Evolutionary conservation across 2,797 vertebrate genomes (phyloP).

Genomic region (Cyprinodon diabolis): DNA sequence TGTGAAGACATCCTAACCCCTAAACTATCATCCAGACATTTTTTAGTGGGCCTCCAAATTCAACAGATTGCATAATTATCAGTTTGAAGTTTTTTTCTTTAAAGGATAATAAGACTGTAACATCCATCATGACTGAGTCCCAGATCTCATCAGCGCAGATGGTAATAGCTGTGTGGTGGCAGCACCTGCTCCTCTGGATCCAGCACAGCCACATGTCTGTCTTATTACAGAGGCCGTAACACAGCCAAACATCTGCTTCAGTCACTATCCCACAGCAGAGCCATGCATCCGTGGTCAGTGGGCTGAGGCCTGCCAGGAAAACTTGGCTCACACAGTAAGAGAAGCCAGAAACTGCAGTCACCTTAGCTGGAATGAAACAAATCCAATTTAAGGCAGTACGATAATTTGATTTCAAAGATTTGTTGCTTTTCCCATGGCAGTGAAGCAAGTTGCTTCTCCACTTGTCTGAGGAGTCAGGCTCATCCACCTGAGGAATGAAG

Average conservation of each 20-base stretch:
- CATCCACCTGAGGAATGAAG: conserved; percentile 42
- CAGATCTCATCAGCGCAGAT: conserved; percentile 65
- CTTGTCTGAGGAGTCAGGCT: conserved; percentile 24
- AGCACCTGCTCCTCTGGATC: conserved; percentile 71
- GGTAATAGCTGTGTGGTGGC: conserved; percentile 58
- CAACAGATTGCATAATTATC: conserved; percentile 36
- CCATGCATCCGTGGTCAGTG: conserved; percentile 46
- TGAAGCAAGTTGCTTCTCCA: conserved; percentile 20
- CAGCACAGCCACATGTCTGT: conserved; percentile 58
- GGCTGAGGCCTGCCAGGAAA: conserved; percentile 39
- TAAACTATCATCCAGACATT: neutral
- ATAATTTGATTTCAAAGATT: conserved; percentile 48
- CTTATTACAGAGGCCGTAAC: conserved; percentile 63
- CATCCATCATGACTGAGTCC: conserved; percentile 48
- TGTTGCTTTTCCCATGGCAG: conserved; percentile 28
- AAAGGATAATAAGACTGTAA: conserved; percentile 52
- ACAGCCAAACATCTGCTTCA: conserved; percentile 71
- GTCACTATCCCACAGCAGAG: conserved; percentile 44
- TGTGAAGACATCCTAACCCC: conserved; percentile 11
- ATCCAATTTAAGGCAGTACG: conserved; percentile 22
- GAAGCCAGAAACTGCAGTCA: neutral
- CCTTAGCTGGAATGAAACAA: neutral
- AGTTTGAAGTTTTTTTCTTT: conserved; percentile 50
- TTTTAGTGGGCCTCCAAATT: conserved; percentile 5
- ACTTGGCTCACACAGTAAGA: conserved; percentile 15